These are phyloP conservation scores for Agrochola lota DNA, from an alignment of 2,888 invertebrate species.

Conservation along the genomic window DNA sequence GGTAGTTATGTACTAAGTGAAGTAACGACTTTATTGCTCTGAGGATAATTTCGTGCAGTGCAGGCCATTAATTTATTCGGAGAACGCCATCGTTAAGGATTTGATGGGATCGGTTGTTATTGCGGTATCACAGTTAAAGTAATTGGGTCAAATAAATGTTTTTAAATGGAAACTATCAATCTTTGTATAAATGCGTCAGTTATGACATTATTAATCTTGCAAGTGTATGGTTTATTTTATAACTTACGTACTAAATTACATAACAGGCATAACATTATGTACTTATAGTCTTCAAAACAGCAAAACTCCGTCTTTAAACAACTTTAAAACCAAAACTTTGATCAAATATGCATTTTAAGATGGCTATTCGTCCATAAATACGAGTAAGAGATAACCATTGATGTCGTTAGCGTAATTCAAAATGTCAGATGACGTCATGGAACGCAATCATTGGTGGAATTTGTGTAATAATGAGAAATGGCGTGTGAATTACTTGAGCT, in stretches of 20 bases:
- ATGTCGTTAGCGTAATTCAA: constrained; percentile 16
- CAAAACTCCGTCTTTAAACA: not conserved
- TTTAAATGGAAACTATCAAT: constrained; percentile 50
- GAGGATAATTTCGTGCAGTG: constrained; percentile 39
- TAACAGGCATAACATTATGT: not conserved
- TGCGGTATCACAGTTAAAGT: constrained; percentile 49
- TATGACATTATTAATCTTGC: constrained; percentile 29
- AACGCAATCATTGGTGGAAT: constrained; percentile 48
- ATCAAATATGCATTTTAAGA: not conserved
- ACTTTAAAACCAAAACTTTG: not conserved
- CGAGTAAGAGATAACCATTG: constrained; percentile 17
- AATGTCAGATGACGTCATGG: constrained; percentile 56
- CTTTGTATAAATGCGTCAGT: constrained; percentile 34
- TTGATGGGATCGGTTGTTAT: constrained; percentile 48
- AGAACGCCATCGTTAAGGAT: constrained; percentile 49
- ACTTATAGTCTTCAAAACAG: not conserved
- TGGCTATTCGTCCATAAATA: not conserved
- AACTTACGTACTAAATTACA: not conserved
- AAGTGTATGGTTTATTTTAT: constrained; percentile 3
- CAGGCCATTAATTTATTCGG: constrained; percentile 57
- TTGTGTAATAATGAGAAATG: constrained; percentile 56
- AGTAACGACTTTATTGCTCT: constrained; percentile 31
- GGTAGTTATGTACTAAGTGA: not conserved
- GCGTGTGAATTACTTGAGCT: constrained; percentile 52
- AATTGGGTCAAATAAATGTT: constrained; percentile 62